Evolutionary conservation across 2,888 invertebrate species (phyloP), one percentile per base, ranked within the genome.

Genomic region (Tuberolachnus salignus): DNA sequence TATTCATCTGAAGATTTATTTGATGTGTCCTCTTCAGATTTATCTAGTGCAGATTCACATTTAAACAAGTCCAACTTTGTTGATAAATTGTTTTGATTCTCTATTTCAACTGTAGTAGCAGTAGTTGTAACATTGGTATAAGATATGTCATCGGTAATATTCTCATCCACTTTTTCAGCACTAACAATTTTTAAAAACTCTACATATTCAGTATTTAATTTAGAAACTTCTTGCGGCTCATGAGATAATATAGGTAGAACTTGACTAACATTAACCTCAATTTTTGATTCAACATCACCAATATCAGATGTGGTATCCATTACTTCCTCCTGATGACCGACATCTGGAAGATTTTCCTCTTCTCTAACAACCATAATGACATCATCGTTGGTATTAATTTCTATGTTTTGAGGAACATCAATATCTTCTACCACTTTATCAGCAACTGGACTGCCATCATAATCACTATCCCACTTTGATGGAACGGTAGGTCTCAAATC

Each of bases 381-480:
- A 42, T 57, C 44, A 23, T 63, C 42, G 64, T 42, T 44, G 6
- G 72, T 61, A 73, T 23, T 64, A 2, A 59, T 42, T 51, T 57
- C 57, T 10, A 42, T 8, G 51, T 23, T 61, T n/a, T 69, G 78
- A 59, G 78, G 1, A 23, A 57, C 66, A 49, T 67, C 80, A 75
- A 46, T 9, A 44, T 71, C 23, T 19, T 55, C 23, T 23, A 44
- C 16, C 14, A 57, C n/a, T 44, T 73, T 67, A 9, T 73, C 61
- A 61, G 44, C 69, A 19, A 49, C 73, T n/a, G 82, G 81, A 74
- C 82, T 81, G 11, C 80, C 80, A 44, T 82, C 82, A 66, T 82
- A 80, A 73, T 82, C 82, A 70, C 82, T 82, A 51, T 82, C 82
- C 82, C 82, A 82, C 71, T 80, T 80, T 14, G 82, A 82, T 55